Evolutionary conservation across 2,797 vertebrate species (phyloP).

Genomic region (Echeneis naucrates): DNA sequence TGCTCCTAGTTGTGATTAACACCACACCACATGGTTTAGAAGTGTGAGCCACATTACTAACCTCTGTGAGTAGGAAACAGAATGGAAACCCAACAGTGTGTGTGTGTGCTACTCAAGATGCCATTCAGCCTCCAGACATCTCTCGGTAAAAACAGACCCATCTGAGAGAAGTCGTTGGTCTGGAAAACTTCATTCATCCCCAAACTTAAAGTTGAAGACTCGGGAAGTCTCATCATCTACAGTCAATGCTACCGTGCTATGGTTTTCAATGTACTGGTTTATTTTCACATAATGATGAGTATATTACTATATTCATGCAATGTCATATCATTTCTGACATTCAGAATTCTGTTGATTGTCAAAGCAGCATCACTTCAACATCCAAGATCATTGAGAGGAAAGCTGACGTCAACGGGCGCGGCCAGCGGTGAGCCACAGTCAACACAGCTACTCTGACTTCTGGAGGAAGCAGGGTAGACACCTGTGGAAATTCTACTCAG

Average conservation of each 20-base stretch:
- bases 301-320: no score
- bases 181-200: constrained; percentile 32
- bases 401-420: no score
- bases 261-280: neutral
- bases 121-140: constrained; percentile 56
- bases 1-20: constrained; percentile 81
- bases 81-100: constrained; percentile 7
- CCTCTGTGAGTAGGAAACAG: constrained; percentile 18
- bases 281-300: neutral
- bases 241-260: neutral
- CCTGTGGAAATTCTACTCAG: no score
- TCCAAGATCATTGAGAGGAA: no score
- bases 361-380: neutral
- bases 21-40: constrained; percentile 68
- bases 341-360: no score
- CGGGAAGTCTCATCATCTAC: constrained; percentile 1
- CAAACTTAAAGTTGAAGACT: constrained; percentile 29
- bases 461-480: no score
- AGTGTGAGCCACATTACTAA: constrained; percentile 65
- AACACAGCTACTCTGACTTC: no score
- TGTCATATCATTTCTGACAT: neutral
- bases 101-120: constrained; percentile 57
- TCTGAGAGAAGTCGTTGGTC: constrained; percentile 57
- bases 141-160: constrained; percentile 38
- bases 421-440: no score